Base-by-base conservation (phyloP, 2,797 vertebrate genomes). In the Enteromius viviparus region DNA sequence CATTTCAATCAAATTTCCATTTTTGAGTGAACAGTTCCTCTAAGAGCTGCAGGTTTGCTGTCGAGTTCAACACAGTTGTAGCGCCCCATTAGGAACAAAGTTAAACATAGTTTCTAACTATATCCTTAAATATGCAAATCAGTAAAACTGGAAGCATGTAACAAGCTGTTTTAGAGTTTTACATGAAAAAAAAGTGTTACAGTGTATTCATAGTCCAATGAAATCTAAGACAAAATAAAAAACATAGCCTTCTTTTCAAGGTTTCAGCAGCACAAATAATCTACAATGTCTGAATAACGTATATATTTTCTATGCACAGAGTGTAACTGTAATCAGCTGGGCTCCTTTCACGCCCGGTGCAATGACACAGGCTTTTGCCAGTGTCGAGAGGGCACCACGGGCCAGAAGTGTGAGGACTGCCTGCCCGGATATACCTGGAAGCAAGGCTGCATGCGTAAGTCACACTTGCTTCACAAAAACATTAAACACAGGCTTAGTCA, bases 401-500 rank as follows among this genome's bases (percentile, higher is more conserved):
- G 97, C 89, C 93, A 95, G 91, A 97, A 97, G 92, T 98, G 97
- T 93, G 96, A 97, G 93, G 92, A 94, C 89, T 98, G 97, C 91
- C 89, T 94, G 86, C 94, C 95, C 47, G 96, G 97, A 88, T 97
- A 95, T 94, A 96, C 92, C 93, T 95, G 96, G 96, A 96, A 95
- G 91, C 91, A 92, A 89, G 96, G 95, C 91, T 96, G 96, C 81
- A 91, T 94, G 92, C 92, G 96, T 96, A 94, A 96, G 96, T 95
- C 93, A 42, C 32, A 70, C 49, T 66, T 71, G 45, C 49, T 66
- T 15, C 47, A 81, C 34, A 66, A 82, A 65, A 11, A 3, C 72
- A 64, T 51, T 49, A 26, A 64, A 65, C 29, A 51, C 71, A 40
- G 45, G 69, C 26, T 72, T 55, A 66, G 81, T 76, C 71, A 68